Conservation (phyloP, 2,888 invertebrate species). For the Hirtodrosophila histrioides region DNA sequence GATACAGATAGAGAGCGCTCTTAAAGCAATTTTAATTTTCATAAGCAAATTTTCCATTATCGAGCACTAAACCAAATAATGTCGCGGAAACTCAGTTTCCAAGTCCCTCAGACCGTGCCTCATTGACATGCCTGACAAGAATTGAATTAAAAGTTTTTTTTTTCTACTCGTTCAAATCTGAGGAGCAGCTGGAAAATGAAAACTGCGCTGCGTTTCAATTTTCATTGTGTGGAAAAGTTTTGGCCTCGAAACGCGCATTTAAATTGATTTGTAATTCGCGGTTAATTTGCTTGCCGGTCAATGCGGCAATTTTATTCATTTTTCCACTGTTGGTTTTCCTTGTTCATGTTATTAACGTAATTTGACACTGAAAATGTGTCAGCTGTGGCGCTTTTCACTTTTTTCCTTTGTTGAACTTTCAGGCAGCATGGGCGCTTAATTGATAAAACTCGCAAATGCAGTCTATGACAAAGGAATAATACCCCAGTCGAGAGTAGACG, state of each 20-base stretch:
- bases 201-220: slow-evolving; percentile 43
- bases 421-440: slow-evolving; percentile 30
- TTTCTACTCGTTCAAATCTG: slow-evolving; percentile 15
- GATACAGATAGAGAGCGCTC: slow-evolving; percentile 11
- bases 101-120: slow-evolving; percentile 11
- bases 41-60: slow-evolving; percentile 52
- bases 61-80: slow-evolving; percentile 12
- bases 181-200: slow-evolving; percentile 38
- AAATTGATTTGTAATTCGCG: slow-evolving; percentile 77
- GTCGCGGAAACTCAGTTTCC: neutral
- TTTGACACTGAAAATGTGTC: slow-evolving; percentile 68
- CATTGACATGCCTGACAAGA: slow-evolving; percentile 75
- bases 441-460: slow-evolving; percentile 13
- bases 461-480: too few species aligned
- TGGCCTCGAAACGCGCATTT: slow-evolving; percentile 55
- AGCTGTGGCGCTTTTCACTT: slow-evolving; percentile 39
- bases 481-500: too few species aligned
- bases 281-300: slow-evolving; percentile 55
- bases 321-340: slow-evolving; percentile 34
- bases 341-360: slow-evolving; percentile 64
- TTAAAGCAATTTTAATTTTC: slow-evolving; percentile 47
- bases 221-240: slow-evolving; percentile 42
- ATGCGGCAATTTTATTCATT: slow-evolving; percentile 52
- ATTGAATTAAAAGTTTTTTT: slow-evolving; percentile 78
- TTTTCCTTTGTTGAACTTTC: slow-evolving; percentile 1